Conservation (phyloP, 2,113 vertebrate species). For the Oceanites oceanicus region DNA sequence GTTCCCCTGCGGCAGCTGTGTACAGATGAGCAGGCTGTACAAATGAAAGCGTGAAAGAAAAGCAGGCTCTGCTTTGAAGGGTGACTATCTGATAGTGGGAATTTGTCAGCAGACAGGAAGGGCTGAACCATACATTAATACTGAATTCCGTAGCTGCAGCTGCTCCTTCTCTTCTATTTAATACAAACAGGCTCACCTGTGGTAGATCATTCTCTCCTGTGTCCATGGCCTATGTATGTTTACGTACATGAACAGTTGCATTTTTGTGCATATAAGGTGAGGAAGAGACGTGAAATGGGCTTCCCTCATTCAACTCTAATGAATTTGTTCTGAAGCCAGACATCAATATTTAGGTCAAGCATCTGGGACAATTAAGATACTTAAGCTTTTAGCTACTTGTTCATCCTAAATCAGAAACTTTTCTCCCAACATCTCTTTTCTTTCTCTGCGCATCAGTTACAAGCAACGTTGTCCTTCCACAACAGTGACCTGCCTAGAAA, state of each 20-base stretch:
- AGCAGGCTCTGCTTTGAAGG: neutral
- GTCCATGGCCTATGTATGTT: neutral
- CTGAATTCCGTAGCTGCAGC: neutral
- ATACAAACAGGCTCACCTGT: neutral
- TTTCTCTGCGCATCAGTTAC: neutral
- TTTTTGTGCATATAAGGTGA: neutral
- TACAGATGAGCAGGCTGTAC: neutral
- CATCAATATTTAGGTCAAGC: neutral
- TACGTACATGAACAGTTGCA: neutral
- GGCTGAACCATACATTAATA: neutral
- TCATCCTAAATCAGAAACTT: neutral
- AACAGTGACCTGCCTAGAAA: neutral
- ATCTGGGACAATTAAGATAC: neutral
- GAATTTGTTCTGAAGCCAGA: neutral
- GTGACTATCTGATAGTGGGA: neutral
- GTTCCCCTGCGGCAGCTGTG: fast-evolving
- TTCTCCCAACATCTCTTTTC: neutral
- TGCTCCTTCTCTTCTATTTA: neutral
- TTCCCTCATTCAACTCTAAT: neutral
- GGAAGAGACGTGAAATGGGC: neutral
- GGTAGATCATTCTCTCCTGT: neutral
- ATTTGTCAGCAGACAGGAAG: neutral
- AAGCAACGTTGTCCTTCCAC: neutral
- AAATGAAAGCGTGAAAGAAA: neutral
- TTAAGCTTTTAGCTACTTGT: neutral